phyloP scores from a whole-genome alignment of 2,888 invertebrate genomes.

The Synanthedon tipuliformis region DNA sequence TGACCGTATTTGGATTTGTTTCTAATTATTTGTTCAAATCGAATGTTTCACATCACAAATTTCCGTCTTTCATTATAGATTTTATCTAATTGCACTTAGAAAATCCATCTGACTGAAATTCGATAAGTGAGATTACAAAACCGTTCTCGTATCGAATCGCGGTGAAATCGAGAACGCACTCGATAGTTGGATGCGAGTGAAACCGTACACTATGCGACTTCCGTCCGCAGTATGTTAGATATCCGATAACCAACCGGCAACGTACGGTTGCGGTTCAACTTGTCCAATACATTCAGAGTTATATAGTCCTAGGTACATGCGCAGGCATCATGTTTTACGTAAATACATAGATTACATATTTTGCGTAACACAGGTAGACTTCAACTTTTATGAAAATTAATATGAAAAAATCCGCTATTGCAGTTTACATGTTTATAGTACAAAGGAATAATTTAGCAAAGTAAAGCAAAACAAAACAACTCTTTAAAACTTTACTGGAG shows the following conservation, averaged over 20 bases:
- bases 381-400: too few relatives aligned
- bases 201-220: slow-evolving; percentile 62
- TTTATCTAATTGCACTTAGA: not conserved
- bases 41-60: too few relatives aligned
- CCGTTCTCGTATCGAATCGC: slow-evolving; percentile 37
- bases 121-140: slow-evolving; percentile 51
- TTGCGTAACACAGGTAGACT: too few relatives aligned
- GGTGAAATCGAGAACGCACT: slow-evolving; percentile 51
- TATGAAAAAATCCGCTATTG: too few relatives aligned
- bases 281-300: slow-evolving; percentile 2
- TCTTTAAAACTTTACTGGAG: slow-evolving; percentile 31
- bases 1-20: too few relatives aligned
- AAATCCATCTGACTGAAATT: slow-evolving; percentile 10
- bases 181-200: slow-evolving; percentile 43
- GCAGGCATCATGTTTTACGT: not conserved
- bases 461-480: not conserved
- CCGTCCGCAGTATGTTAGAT: slow-evolving; percentile 45
- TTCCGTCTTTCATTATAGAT: too few relatives aligned
- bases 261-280: slow-evolving; percentile 15
- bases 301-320: not conserved
- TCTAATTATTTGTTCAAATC: too few relatives aligned
- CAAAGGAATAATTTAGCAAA: too few relatives aligned
- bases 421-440: too few relatives aligned
- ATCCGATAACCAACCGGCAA: slow-evolving; percentile 35
- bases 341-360: not conserved